Evolutionary conservation across 2,797 vertebrate species (phyloP), one percentile per base, ranked within the genome.

Genomic region (Scomberomorus guttatus): DNA sequence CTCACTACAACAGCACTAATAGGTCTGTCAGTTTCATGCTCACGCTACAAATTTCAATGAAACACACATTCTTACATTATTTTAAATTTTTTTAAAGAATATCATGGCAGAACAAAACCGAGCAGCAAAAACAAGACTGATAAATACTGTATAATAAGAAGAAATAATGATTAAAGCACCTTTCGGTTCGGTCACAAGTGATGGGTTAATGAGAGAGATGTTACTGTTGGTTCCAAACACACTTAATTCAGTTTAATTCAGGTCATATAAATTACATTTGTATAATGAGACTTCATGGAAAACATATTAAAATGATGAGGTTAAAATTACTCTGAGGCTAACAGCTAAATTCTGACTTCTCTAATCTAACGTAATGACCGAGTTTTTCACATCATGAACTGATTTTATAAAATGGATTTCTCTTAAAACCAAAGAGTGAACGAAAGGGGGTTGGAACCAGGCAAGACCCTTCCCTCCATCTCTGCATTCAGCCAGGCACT

Each of bases 401-500:
- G 6, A 46, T 20, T 39, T 11, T 15, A 22, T 27, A 4, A 22
- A 27, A 65, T 54, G 8, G 12, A 58, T 69, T 44, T 54, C n/a
- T 22, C 10, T 46, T 27, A 59, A 60, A 34, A 44, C 48, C 27
- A 54, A 78, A 72, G 55, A 14, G 11, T 52, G 32, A 64, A 55
- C 48, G 29, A 56, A 52, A 1, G 3, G 22, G 3, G 22, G 3
- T 37, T 39, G 6, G 24, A 48, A 55, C 13, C 24, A 72, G 55
- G n/a, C 32, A 46, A 56, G 11, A 25, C 14, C 22, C 11, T 37
- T 50, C 14, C 54, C 50, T 44, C 55, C 22, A 39, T 79, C 17
- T 77, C 17, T 58, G 27, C 59, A 79, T 73, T 46, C 67, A 80
- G 24, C 22, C 75, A 22, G 25, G 60, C 34, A n/a, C 65, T 24